A percentile compares a stretch with the other conserved stretches of the same genome.
Evolutionary conservation across 2,888 invertebrate species (phyloP).

Genomic region (Drosophila ezoana): DNA sequence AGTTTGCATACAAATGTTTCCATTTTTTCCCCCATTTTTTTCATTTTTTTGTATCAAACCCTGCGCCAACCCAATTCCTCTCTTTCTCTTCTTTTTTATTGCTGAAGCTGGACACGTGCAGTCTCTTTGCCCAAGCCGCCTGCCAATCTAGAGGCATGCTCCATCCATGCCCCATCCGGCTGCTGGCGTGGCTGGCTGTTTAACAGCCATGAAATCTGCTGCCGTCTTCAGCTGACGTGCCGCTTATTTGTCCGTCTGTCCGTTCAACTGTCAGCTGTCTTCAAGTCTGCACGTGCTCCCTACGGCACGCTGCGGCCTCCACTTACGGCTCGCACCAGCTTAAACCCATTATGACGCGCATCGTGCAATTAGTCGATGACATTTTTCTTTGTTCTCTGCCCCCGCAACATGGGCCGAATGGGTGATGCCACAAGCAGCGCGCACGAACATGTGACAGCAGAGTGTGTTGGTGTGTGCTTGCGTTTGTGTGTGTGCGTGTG

Average conservation of each 20-base stretch:
- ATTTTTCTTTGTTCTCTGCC: constrained; percentile 21
- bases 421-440: no score
- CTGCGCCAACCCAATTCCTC: background rate
- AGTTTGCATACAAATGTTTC: constrained; percentile 54
- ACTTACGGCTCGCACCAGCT: constrained; percentile 3
- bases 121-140: no score
- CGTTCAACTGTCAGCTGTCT: constrained; percentile 15
- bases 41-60: background rate
- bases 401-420: constrained; percentile 5
- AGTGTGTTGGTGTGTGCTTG: no score
- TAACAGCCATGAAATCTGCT: constrained; percentile 27
- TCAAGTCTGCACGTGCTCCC: background rate
- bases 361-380: constrained; percentile 48
- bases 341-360: constrained; percentile 26
- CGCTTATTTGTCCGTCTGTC: constrained; percentile 19
- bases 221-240: constrained; percentile 14
- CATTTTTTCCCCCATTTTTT: constrained; percentile 10
- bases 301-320: background rate
- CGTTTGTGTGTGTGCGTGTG: no score
- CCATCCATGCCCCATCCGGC: no score
- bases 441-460: no score
- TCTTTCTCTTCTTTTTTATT: background rate
- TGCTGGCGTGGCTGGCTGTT: constrained; percentile 5
- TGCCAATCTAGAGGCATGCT: no score
- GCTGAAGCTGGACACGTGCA: constrained; percentile 35